phyloP scores from a whole-genome alignment of 2,113 vertebrate species.

The Corythoichthys intestinalis region DNA sequence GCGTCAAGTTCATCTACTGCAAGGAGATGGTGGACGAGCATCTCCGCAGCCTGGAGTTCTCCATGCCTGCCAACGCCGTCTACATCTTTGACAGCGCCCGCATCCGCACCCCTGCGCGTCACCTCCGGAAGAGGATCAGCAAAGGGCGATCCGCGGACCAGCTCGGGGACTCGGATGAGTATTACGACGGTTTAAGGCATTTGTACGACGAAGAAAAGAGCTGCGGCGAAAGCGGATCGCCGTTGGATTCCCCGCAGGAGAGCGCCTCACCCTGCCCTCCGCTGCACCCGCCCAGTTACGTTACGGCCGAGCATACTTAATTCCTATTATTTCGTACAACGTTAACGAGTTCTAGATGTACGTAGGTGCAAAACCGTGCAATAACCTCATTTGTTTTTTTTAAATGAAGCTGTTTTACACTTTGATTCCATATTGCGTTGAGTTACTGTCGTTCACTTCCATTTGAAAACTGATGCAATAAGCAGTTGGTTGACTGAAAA shows the following conservation, averaged over 20 bases:
- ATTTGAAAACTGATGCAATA: conserved; percentile 7
- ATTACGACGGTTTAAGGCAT: conserved; percentile 66
- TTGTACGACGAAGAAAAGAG: conserved; percentile 57
- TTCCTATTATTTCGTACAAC: not conserved
- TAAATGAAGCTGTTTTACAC: not conserved
- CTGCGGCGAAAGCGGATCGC: not conserved
- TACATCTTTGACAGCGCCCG: conserved; percentile 57
- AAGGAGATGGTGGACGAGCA: conserved; percentile 71
- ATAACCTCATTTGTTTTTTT: not conserved
- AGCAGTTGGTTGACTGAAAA: conserved; percentile 2
- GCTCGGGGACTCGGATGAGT: conserved; percentile 58
- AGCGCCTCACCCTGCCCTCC: conserved; percentile 58
- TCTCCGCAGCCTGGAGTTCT: conserved; percentile 58
- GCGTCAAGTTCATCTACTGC: conserved; percentile 66
- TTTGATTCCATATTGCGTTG: not conserved
- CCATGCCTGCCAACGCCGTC: conserved; percentile 56
- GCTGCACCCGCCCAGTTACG: conserved; percentile 51
- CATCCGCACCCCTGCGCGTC: not conserved
- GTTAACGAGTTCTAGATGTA: not conserved
- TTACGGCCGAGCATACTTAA: conserved; percentile 11
- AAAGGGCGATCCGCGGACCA: not conserved
- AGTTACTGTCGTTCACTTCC: not conserved
- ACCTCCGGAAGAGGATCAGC: not conserved
- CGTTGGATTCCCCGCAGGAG: conserved; percentile 19
- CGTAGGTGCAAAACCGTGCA: not conserved